Conservation (phyloP, 2,888 invertebrate genomes). For the Megamerina dolium region DNA sequence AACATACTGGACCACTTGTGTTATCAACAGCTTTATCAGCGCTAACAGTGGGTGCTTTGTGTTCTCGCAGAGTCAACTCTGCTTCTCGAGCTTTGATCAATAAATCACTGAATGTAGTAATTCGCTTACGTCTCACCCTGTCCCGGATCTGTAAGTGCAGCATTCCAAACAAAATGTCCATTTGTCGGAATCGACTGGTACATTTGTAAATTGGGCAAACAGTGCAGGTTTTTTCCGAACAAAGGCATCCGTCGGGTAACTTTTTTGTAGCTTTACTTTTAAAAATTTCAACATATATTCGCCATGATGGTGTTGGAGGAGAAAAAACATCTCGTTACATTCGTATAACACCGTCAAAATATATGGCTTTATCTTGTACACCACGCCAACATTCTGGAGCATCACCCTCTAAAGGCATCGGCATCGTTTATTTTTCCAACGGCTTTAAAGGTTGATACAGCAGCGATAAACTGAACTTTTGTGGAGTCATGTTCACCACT, state of each 20-base stretch:
- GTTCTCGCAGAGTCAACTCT: slow-evolving; percentile 1
- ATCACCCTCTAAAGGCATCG: slow-evolving; percentile 8
- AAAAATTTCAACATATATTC: too few species aligned
- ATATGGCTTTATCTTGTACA: too few species aligned
- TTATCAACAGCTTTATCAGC: too few species aligned
- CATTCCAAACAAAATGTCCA: slow-evolving; percentile 9
- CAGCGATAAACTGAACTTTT: slow-evolving; percentile 9
- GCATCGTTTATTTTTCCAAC: slow-evolving; percentile 10
- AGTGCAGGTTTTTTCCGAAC: slow-evolving; percentile 5
- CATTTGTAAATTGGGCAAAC: neutral
- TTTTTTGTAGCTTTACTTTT: slow-evolving; percentile 2
- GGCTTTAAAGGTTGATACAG: slow-evolving; percentile 8
- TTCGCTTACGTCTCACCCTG: slow-evolving; percentile 1
- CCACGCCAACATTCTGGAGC: slow-evolving; percentile 9
- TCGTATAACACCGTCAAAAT: too few species aligned
- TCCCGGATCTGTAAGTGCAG: slow-evolving; percentile 8
- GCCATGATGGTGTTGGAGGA: too few species aligned
- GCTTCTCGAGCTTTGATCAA: slow-evolving; percentile 1
- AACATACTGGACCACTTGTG: neutral
- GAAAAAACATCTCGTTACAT: too few species aligned
- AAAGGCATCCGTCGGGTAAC: slow-evolving; percentile 7
- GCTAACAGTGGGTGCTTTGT: too few species aligned
- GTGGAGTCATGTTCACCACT: slow-evolving; percentile 11
- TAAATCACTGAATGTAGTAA: slow-evolving; percentile 5
- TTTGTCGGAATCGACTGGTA: slow-evolving; percentile 5